These are phyloP conservation scores for Nothocercus julius DNA, from an alignment of 2,113 vertebrate genomes.

Conservation along the genomic window DNA sequence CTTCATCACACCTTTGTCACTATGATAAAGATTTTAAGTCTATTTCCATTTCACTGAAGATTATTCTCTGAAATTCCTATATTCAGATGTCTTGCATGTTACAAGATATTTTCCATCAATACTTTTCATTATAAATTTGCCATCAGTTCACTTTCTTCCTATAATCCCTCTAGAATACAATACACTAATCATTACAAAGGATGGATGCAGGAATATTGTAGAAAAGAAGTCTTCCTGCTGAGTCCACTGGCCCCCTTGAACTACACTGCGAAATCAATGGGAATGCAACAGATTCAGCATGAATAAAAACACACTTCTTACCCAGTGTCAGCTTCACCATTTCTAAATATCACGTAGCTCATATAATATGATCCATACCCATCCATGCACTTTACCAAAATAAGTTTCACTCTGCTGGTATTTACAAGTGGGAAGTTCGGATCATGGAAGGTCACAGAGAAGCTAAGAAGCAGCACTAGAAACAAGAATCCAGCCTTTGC, in stretches of 20 bases:
- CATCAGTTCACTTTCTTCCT: not conserved
- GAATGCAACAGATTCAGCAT: not conserved
- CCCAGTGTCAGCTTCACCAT: not conserved
- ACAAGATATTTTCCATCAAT: not conserved
- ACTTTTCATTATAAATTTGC: not conserved
- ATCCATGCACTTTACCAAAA: not conserved
- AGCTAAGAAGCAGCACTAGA: not conserved
- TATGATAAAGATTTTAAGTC: not conserved
- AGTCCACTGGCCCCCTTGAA: not conserved
- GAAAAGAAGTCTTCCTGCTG: not conserved
- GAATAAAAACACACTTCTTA: not conserved
- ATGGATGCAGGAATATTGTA: not conserved
- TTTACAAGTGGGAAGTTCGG: not conserved
- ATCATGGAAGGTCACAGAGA: rapidly evolving
- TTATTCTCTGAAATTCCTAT: not conserved
- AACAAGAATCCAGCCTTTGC: not conserved
- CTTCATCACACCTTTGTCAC: not conserved
- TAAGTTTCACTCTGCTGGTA: not conserved
- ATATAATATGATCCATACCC: not conserved
- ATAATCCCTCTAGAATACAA: not conserved
- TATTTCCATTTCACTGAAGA: not conserved
- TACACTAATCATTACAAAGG: not conserved
- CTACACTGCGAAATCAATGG: not conserved
- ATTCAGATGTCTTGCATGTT: not conserved
- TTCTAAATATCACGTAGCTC: not conserved